Base-by-base conservation (phyloP, 2,797 vertebrate genomes). In the Coreius guichenoti region DNA sequence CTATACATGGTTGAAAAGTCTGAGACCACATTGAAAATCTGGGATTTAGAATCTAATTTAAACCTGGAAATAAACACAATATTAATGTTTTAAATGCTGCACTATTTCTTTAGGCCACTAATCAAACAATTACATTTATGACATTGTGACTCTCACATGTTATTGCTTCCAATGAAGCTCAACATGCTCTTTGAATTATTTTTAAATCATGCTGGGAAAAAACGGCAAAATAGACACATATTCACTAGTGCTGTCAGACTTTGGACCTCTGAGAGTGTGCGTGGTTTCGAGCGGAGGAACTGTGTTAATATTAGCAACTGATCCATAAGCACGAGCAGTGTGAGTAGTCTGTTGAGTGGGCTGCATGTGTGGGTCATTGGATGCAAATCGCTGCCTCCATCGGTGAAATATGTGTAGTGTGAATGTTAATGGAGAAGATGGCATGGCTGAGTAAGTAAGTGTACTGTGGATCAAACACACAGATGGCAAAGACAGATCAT, bases 391-490 rank as follows among this genome's bases (percentile, higher is more conserved):
- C 23, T 23, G 58, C 56, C 76, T 63, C 56, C 76, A 63, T 76
- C 23, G 3, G 26, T 83, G 21, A 33, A 81, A n/a, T 51, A 14
- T 54, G 45, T 73, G 54, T 51, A 77, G 54, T 74, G 81, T 76
- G 33, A 67, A 43, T 45, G n/a, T 29, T 43, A 76, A 76, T 83
- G 81, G 58, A 54, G 81, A 49, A 74, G 58, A 75, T 51, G 58
- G 43, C 29, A 68, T 81, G 79, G 26, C 43, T 43, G 58, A 51
- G 39, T 65, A 7, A 72, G 54, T 63, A 54, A 81, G 70, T 49
- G 78, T 73, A 80, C 81, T 65, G n/a, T 74, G 68, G 29, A 83
- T 77, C 43, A 85, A 39, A 69, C 80, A 82, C 81, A 81, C 70
- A 72, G 76, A 85, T 77, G 54, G 72, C 72, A 75, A n/a, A 51